A percentile compares a stretch with the other conserved stretches of the same genome.
These are phyloP conservation scores for Caenorhabditis sp. DNA, from an alignment of 2,888 invertebrate genomes.

Conservation along the genomic window DNA sequence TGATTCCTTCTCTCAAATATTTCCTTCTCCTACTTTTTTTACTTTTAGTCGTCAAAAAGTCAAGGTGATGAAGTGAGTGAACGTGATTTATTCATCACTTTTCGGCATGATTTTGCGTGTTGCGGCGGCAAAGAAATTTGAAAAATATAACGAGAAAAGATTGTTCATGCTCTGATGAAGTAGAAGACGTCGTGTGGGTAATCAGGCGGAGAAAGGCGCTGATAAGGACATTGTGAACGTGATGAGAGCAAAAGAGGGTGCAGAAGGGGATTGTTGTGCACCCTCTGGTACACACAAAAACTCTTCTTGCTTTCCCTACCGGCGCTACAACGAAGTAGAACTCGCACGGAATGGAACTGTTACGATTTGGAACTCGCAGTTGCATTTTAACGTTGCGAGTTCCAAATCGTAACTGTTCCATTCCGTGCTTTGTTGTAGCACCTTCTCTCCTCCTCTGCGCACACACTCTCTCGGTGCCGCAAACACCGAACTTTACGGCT, in stretches of 20 bases:
- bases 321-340: too few relatives aligned
- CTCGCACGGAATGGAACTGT: not conserved
- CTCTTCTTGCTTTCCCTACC: too few relatives aligned
- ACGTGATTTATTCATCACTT: conserved; percentile 9
- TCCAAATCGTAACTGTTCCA: too few relatives aligned
- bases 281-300: too few relatives aligned
- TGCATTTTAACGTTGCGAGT: too few relatives aligned
- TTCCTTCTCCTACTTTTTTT: not conserved
- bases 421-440: too few relatives aligned
- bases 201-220: conserved; percentile 10
- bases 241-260: not conserved
- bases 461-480: too few relatives aligned
- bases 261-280: not conserved
- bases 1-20: not conserved
- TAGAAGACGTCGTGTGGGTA: conserved; percentile 5
- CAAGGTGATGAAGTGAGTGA: not conserved
- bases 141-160: not conserved
- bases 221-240: conserved; percentile 11
- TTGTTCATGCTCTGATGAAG: conserved; percentile 18
- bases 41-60: not conserved
- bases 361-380: too few relatives aligned
- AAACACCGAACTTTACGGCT: too few relatives aligned
- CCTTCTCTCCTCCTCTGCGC: too few relatives aligned
- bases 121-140: not conserved
- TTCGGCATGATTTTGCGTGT: conserved; percentile 24